Base-by-base conservation (phyloP, 2,888 invertebrate species). In the Liopterus haemorrhoidalis region DNA sequence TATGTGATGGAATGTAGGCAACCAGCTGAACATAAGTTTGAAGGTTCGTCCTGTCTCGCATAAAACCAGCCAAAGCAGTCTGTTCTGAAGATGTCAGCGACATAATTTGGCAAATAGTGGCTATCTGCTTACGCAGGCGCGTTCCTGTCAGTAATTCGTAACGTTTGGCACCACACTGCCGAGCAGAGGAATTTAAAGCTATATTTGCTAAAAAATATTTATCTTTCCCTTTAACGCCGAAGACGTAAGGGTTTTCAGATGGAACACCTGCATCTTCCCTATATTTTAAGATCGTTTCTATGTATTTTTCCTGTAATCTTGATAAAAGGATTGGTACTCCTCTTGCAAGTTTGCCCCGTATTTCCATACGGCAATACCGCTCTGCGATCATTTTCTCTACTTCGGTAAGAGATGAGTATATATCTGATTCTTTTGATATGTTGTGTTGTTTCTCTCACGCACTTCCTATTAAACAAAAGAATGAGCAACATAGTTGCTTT, bases 401-500 rank as follows among this genome's bases (percentile, higher is more conserved):
- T 8, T 22, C 22, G 5, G 22, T 8, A 8, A 22, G 8, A 22
- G 22, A 8, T 22, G 22, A 22, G 8, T 22, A 22, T 8, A 22
- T 22, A 30, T 30, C 11, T 3, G 30, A 30, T 3, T 30, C 12
- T 11, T 30, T 30, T 12, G 30, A 30, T n/a, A 30, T 30, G 8
- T 30, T 4, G 16, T 30, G 30, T 30, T 6, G 14, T 30, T 30
- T 30, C 30, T 11, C 30, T 16, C 14, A 30, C 30, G 8, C 30
- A 6, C 11, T 30, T 30, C 8, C 30, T 4, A 11, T 30, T 30
- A 16, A 30, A 30, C 4, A 30, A 11, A 11, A 30, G 30, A 6
- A 30, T 30, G 14, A 15, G 30, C 14, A 30, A 14, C 30, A 30
- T 30, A 2, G 30, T 30, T 30, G 30, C 8, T 30, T 30, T 30